These are phyloP conservation scores for Plebejus anna DNA, from an alignment of 2,888 invertebrate species.

Conservation along the genomic window DNA sequence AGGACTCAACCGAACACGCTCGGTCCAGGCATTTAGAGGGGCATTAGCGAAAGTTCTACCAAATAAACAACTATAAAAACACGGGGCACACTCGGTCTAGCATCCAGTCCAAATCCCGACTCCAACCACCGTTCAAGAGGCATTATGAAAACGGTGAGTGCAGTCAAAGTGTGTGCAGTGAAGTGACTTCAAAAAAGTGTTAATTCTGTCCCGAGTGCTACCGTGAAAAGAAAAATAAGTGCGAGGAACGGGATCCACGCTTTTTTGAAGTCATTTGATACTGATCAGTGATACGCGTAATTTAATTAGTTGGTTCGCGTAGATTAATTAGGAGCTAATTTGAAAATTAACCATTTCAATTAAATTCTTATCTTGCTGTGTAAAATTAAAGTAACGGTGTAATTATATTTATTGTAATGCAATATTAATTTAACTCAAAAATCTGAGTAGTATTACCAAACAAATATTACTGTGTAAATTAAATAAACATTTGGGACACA, in stretches of 20 bases:
- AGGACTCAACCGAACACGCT: slow-evolving; percentile 57
- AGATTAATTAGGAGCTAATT: slow-evolving; percentile 1
- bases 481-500: not conserved
- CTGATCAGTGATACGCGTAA: slow-evolving; percentile 10
- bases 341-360: not conserved
- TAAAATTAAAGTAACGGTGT: not conserved
- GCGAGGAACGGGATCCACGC: not conserved
- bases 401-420: not conserved
- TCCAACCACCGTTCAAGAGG: slow-evolving; percentile 71
- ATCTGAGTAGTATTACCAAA: not conserved
- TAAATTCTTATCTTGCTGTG: not conserved
- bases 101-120: slow-evolving; percentile 77
- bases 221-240: slow-evolving; percentile 27
- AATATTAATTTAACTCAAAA: not conserved
- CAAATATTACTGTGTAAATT: not conserved
- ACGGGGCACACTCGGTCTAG: slow-evolving; percentile 57
- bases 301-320: not conserved
- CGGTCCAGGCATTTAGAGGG: slow-evolving; percentile 64
- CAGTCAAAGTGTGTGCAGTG: slow-evolving; percentile 48
- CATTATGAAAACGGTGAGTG: slow-evolving; percentile 78
- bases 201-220: slow-evolving; percentile 52
- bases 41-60: slow-evolving; percentile 73
- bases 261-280: slow-evolving; percentile 28
- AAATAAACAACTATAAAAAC: slow-evolving; percentile 78
- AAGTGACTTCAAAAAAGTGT: slow-evolving; percentile 73